A percentile compares a stretch with the other conserved stretches of the same genome.
Evolutionary conservation across 2,113 vertebrate species (phyloP).

Genomic region (Cariama cristata): DNA sequence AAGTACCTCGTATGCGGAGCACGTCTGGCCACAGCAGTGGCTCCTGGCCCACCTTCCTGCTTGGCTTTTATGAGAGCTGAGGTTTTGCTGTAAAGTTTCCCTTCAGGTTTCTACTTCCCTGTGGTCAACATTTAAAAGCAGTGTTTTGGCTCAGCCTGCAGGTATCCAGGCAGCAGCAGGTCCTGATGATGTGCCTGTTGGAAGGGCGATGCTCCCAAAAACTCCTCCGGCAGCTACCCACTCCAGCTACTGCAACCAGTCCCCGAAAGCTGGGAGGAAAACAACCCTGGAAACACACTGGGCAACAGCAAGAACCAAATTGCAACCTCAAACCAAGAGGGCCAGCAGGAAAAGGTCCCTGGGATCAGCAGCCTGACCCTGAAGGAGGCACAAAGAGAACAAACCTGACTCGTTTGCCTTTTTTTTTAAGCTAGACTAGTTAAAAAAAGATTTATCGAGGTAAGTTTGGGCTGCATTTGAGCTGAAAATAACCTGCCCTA

Average conservation of each 20-base stretch:
- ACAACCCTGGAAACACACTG: not conserved
- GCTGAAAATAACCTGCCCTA: not conserved
- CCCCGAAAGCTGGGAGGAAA: not conserved
- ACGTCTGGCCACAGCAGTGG: not conserved
- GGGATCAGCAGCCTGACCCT: not conserved
- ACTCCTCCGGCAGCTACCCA: not conserved
- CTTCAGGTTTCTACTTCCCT: not conserved
- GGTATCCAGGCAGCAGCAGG: not conserved
- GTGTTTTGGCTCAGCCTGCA: not conserved
- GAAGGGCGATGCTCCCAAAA: not conserved
- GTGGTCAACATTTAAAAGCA: not conserved
- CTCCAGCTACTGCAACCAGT: not conserved
- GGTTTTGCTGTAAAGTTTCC: not conserved
- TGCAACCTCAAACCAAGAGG: not conserved
- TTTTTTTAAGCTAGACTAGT: not conserved
- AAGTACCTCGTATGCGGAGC: accelerated
- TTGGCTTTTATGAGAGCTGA: not conserved
- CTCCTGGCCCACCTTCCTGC: not conserved
- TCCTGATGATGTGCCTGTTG: not conserved
- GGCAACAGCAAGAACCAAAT: not conserved
- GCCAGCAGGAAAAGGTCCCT: not conserved
- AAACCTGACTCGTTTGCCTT: not conserved
- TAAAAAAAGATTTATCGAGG: accelerated
- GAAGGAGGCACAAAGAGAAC: not conserved
- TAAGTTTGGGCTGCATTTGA: not conserved